Conservation (phyloP, 2,888 invertebrate genomes). For the Agrochola circellaris region DNA sequence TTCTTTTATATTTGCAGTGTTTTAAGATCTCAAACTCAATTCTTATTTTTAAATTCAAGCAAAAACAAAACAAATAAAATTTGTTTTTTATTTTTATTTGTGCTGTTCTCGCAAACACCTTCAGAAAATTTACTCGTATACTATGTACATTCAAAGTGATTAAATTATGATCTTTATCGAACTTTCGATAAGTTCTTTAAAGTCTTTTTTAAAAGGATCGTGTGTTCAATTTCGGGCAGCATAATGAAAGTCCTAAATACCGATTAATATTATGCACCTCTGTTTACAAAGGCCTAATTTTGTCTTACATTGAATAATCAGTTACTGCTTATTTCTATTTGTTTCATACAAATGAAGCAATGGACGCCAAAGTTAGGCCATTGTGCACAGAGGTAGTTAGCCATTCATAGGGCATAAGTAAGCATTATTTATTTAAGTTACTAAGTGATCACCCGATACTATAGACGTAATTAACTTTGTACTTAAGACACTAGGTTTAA, state of each 20-base stretch:
- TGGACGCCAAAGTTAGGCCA: conserved; percentile 1
- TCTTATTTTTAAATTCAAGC: neutral
- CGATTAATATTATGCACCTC: conserved; percentile 10
- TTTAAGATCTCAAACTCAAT: conserved; percentile 38
- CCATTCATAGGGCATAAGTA: conserved; percentile 60
- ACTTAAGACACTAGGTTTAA: conserved; percentile 50
- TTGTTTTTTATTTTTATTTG: neutral
- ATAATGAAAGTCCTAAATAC: conserved; percentile 7
- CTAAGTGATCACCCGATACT: conserved; percentile 59
- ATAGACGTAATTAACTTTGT: conserved; percentile 41
- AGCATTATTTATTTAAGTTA: conserved; percentile 82
- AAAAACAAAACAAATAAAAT: neutral
- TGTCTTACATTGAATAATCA: neutral
- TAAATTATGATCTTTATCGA: conserved; percentile 11
- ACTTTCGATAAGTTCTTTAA: neutral
- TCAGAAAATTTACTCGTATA: neutral
- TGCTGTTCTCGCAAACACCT: neutral
- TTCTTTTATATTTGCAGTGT: neutral
- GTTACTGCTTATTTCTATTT: neutral
- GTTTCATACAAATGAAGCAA: neutral
- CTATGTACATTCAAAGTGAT: neutral
- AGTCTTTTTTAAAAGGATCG: neutral
- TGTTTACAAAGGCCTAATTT: conserved; percentile 1
- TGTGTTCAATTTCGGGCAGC: conserved; percentile 4
- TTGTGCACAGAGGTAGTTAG: conserved; percentile 31